phyloP scores from a whole-genome alignment of 1,140 invertebrate species.

The Aphelinus certus region DNA sequence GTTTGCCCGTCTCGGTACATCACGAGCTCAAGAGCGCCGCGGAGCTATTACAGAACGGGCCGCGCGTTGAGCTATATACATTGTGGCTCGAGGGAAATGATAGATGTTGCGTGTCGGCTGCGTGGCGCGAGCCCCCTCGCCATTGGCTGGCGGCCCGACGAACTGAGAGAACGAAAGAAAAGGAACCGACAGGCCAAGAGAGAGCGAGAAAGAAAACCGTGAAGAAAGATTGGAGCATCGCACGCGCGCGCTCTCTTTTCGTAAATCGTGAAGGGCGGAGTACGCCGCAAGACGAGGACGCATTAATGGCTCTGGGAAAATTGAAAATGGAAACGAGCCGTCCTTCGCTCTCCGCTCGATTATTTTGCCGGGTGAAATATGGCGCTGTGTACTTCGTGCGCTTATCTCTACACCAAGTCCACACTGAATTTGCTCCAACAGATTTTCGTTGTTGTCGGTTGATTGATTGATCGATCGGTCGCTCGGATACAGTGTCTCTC shows the following conservation, averaged over 20 bases:
- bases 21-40: too few relatives aligned
- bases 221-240: constrained; percentile 55
- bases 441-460: too few relatives aligned
- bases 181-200: constrained; percentile 27
- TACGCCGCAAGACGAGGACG: constrained; percentile 42
- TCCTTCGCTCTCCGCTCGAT: constrained; percentile 44
- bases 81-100: constrained; percentile 18
- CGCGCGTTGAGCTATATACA: too few relatives aligned
- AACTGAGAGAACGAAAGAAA: constrained; percentile 31
- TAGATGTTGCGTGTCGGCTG: constrained; percentile 29
- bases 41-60: too few relatives aligned
- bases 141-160: constrained; percentile 32
- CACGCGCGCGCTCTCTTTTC: constrained; percentile 1
- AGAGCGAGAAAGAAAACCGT: too few relatives aligned
- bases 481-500: too few relatives aligned
- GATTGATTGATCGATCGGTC: too few relatives aligned
- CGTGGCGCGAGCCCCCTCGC: not conserved
- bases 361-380: constrained; percentile 56
- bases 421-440: too few relatives aligned
- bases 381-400: constrained; percentile 39
- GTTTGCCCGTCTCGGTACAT: not conserved
- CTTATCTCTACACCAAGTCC: too few relatives aligned
- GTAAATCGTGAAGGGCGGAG: constrained; percentile 46
- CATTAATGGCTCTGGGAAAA: constrained; percentile 63
- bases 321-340: constrained; percentile 62